These are phyloP conservation scores for Tubulanus polymorphus DNA, from an alignment of 2,888 invertebrate genomes.

Conservation along the genomic window DNA sequence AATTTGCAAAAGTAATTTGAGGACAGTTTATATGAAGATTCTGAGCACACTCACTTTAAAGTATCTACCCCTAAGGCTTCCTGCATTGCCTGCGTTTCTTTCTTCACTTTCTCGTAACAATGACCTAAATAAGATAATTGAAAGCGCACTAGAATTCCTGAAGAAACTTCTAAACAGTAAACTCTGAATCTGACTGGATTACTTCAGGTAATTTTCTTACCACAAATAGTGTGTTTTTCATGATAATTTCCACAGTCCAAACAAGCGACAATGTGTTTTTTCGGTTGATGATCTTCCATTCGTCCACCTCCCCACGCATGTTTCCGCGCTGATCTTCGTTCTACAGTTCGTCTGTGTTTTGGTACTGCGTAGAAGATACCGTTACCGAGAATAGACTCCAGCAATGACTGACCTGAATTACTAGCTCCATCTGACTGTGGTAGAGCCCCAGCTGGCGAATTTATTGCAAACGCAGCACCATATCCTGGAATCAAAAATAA, in stretches of 20 bases:
- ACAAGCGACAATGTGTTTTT: constrained; percentile 72
- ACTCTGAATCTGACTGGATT: no score
- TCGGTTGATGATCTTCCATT: constrained; percentile 69
- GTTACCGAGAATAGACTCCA: constrained; percentile 53
- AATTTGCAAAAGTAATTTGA: no score
- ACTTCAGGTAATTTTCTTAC: no score
- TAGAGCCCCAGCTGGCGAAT: background rate
- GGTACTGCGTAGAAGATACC: constrained; percentile 76
- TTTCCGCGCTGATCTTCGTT: constrained; percentile 69
- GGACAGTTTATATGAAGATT: no score
- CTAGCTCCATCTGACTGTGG: background rate
- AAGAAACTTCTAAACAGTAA: no score
- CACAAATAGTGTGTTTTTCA: constrained; percentile 74
- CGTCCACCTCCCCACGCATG: constrained; percentile 66
- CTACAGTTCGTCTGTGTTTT: constrained; percentile 71
- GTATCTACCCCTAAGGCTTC: constrained; percentile 69
- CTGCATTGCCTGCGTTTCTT: constrained; percentile 78
- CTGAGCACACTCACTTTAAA: constrained; percentile 60
- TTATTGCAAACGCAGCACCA: no score
- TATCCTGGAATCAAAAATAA: no score
- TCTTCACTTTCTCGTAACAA: constrained; percentile 77
- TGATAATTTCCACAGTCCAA: constrained; percentile 79
- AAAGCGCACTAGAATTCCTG: no score
- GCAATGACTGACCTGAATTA: constrained; percentile 2
- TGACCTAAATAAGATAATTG: constrained; percentile 65